A percentile compares a stretch with the other conserved stretches of the same genome.
phyloP scores from a whole-genome alignment of 2,888 invertebrate species.

The Drosophila affinis region DNA sequence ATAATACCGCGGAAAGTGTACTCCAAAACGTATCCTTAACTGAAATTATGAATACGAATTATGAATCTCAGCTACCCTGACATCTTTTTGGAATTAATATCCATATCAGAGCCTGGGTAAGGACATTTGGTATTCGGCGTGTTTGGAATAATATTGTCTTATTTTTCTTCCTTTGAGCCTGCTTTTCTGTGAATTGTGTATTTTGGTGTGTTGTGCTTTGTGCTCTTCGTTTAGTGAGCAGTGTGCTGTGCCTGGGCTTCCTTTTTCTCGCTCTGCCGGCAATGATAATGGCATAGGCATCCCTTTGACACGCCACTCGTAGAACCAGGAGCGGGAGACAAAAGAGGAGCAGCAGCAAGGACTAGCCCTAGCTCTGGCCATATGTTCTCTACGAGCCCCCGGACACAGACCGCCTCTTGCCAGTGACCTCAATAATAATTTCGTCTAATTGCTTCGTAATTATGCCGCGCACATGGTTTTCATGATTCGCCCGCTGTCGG shows the following conservation, averaged over 20 bases:
- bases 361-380: conserved; percentile 48
- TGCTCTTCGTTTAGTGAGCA: conserved; percentile 42
- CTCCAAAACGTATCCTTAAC: no score
- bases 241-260: conserved; percentile 37
- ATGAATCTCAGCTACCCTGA: no score
- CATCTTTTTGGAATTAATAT: no score
- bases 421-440: conserved; percentile 78
- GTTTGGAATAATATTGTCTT: neutral
- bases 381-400: conserved; percentile 57
- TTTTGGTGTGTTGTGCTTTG: conserved; percentile 50
- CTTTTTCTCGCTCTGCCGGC: conserved; percentile 47
- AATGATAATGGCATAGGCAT: conserved; percentile 75
- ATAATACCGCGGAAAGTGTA: neutral
- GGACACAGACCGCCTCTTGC: conserved; percentile 18
- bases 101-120: neutral
- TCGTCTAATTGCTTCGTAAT: conserved; percentile 80
- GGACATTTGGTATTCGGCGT: conserved; percentile 11
- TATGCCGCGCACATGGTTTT: conserved; percentile 79
- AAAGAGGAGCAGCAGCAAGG: conserved; percentile 16
- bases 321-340: neutral
- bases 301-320: conserved; percentile 61
- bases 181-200: conserved; percentile 18
- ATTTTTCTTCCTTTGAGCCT: neutral
- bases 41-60: no score
- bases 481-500: conserved; percentile 70